Evolutionary conservation across 2,113 vertebrate genomes (phyloP), one percentile per base, ranked within the genome.

Genomic region (Ivindomyrus marchei): DNA sequence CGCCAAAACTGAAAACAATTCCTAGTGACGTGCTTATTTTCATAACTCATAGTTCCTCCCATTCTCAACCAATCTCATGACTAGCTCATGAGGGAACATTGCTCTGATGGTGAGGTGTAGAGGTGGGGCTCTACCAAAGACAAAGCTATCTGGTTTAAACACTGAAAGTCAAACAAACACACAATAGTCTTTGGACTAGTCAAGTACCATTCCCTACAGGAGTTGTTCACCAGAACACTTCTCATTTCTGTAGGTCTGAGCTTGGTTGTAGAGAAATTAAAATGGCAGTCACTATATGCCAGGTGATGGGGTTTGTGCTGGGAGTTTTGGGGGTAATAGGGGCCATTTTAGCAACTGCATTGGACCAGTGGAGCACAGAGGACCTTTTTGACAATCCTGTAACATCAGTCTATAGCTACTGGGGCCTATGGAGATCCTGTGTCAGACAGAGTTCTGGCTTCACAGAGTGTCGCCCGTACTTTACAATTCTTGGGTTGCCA

Each of bases 371-470:
- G 98, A 97, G 97, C 91, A 96, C 95, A 0, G 96, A 97, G 94
- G 97, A 98, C 94, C 94, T 97, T 66, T 97, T 97, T 3, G 96
- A 95, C 91, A 96, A 97, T 4, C 95, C 96, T 19, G 96, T 98
- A 90, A 97, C 97, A 0, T 94, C 97, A 0, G 94, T 97, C 62
- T 98, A 97, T 95, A 96, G 96, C 39, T 98, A 97, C 89, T 97
- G 96, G 92, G 97, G 97, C 50, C 96, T 98, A 89, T 98, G 97
- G 98, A 95, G 95, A 93, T 97, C 97, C 93, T 99, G 98, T 11
- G 95, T 98, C 92, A 94, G 94, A n/a, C 93, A 97, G 89, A 97
- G 96, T 89, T 96, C 97, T 0, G 98, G 97, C 66, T 95, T 98
- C 89, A 97, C 97, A 0, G 97, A 98, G 90, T 98, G 98, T 50